Conservation (phyloP, 2,888 invertebrate genomes). For the Trichogramma dendrolimi region DNA sequence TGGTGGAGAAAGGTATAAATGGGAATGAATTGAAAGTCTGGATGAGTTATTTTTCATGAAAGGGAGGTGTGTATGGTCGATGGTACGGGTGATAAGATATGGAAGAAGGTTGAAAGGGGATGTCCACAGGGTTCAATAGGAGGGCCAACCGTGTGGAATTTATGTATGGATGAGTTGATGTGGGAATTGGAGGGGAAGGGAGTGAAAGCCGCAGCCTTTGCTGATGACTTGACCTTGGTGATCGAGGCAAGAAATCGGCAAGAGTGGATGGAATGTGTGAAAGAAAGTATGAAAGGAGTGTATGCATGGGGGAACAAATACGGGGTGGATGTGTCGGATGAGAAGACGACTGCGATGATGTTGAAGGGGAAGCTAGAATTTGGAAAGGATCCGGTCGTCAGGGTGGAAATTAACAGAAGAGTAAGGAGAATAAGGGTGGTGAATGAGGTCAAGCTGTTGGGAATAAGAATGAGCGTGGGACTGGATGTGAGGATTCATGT, state of each 20-base stretch:
- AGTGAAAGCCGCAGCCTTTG: conserved; percentile 6
- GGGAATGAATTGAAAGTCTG: conserved; percentile 3
- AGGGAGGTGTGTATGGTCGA: conserved; percentile 2
- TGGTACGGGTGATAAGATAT: not conserved
- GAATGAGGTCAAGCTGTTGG: conserved; percentile 8
- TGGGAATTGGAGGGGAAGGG: not conserved
- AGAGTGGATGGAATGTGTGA: not conserved
- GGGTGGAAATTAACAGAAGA: not conserved
- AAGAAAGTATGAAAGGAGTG: not conserved
- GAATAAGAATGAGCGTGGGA: conserved; percentile 7
- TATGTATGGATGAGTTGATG: conserved; percentile 5
- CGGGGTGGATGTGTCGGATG: not conserved
- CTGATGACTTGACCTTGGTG: conserved; percentile 8
- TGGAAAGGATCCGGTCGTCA: not conserved
- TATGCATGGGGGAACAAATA: not conserved
- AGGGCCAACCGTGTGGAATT: conserved; percentile 10
- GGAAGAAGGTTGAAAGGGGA: not conserved
- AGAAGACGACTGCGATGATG: conserved; percentile 6
- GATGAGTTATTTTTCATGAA: conserved; percentile 6
- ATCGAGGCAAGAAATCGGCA: conserved; percentile 1
- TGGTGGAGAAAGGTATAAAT: too few species aligned
- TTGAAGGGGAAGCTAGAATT: not conserved
- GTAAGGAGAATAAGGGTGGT: conserved; percentile 3
- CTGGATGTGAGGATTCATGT: conserved; percentile 21
- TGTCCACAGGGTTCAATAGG: conserved; percentile 15